Base-by-base conservation (phyloP, 2,113 vertebrate genomes). In the Nibea coibor region DNA sequence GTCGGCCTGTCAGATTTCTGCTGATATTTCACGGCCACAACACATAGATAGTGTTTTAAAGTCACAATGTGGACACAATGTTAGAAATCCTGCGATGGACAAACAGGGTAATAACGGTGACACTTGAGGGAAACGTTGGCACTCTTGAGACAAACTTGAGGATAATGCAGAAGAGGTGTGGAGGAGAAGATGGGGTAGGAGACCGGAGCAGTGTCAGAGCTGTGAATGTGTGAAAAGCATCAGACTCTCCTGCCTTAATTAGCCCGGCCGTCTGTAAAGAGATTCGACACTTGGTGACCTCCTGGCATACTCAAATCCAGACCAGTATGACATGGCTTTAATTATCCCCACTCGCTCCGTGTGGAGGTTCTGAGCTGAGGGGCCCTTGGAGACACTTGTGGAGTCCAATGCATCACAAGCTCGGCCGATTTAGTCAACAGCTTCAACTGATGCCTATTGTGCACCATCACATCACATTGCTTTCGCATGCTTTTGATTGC, bases 291-390 rank as follows among this genome's bases (percentile, higher is more conserved):
- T 75, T 17, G 8, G 62, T 86, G 89, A 93, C 91, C 92, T 87
- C 69, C 82, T 89, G 91, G 88, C 89, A 91, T 92, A 86, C 79
- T 89, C 88, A 87, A 82, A 77, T 77, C 62, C 85, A 72, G 28
- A 35, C 35, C 81, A 80, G 78, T 35, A 45, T 79, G 87, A 72
- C 84, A 67, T 26, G 62, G 68, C 85, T 91, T 89, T 92, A 92
- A 92, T 92, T 84, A 91, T 68, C 61, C 26, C 16, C 70, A 22
- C 58, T 67, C 65, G 74, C 74, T 72, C 64, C 63, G 62, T 71
- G 51, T 28, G 70, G 78, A 77, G 67, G 78, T 74, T 56, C 31
- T 20, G 72, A 75, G 80, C 64, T 14, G 50, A 73, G 57, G 67
- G 62, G 67, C 69, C 74, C 17, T 12, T 70, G 66, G 76, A 84